These are phyloP conservation scores for Varanus salvator DNA, from an alignment of 2,113 vertebrate genomes.

Conservation along the genomic window DNA sequence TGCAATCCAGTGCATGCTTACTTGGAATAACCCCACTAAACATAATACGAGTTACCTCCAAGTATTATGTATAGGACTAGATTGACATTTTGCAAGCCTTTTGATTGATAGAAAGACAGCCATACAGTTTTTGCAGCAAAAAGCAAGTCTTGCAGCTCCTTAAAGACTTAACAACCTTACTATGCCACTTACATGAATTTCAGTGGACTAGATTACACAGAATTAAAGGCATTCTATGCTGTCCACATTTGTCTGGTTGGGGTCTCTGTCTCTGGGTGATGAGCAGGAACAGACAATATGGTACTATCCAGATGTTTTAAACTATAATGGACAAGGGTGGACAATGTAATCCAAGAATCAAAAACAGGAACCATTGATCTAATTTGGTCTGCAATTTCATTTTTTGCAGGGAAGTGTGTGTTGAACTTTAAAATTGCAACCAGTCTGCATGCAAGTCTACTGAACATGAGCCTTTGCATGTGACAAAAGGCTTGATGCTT, in stretches of 20 bases:
- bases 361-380: too few relatives aligned
- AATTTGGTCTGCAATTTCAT: too few relatives aligned
- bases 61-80: not conserved
- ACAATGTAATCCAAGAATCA: too few relatives aligned
- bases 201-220: not conserved
- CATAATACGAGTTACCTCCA: not conserved
- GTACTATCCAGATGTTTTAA: too few relatives aligned
- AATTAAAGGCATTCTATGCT: not conserved
- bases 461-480: not conserved
- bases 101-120: not conserved
- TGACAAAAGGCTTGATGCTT: not conserved
- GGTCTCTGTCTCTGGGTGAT: too few relatives aligned
- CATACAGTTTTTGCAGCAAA: not conserved
- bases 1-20: not conserved
- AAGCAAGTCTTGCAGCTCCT: not conserved
- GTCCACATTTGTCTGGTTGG: too few relatives aligned
- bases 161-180: not conserved
- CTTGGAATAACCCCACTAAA: not conserved
- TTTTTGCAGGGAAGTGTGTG: not conserved
- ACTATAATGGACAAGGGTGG: too few relatives aligned
- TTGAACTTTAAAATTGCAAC: not conserved
- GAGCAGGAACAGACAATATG: not conserved
- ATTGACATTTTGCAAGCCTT: not conserved
- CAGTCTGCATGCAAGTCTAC: not conserved
- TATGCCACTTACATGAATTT: not conserved